phyloP scores from a whole-genome alignment of 2,113 vertebrate genomes.

The Hippocampus barbouri region DNA sequence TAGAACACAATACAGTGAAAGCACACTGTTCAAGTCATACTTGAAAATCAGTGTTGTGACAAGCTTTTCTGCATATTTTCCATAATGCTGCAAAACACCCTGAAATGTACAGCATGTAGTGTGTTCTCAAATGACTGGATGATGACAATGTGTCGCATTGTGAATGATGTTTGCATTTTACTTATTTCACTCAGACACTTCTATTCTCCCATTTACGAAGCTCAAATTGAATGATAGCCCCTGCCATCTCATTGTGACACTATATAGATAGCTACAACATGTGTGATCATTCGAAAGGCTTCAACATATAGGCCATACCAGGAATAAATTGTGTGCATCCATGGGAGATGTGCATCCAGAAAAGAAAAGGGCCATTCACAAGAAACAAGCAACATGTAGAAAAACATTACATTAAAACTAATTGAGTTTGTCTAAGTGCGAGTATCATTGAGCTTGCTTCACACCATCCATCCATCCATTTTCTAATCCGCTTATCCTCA shows the following conservation, averaged over 20 bases:
- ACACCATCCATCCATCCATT: no score
- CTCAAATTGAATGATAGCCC: conserved; percentile 27
- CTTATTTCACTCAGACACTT: neutral
- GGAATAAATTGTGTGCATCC: conserved; percentile 25
- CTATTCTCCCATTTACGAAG: conserved; percentile 33
- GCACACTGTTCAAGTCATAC: no score
- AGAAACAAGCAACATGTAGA: no score
- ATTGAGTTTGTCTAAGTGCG: no score
- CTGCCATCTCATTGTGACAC: conserved; percentile 30
- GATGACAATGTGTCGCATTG: neutral
- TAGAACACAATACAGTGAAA: no score
- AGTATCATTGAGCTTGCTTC: no score
- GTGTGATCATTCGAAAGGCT: conserved; percentile 56
- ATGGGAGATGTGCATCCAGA: conserved; percentile 5
- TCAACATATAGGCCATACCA: conserved; percentile 40
- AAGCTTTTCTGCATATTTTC: no score
- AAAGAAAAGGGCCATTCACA: neutral
- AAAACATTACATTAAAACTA: no score
- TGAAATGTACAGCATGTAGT: neutral
- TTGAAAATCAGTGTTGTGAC: no score
- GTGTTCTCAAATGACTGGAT: neutral
- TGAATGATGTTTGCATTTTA: conserved; percentile 12
- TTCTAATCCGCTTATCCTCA: no score
- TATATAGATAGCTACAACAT: conserved; percentile 22
- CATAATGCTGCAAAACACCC: no score